Percentiles rank a stretch among this genome's conserved stretches.
Evolutionary conservation across 1,140 invertebrate species (phyloP).

Genomic region (Pentalonia nigronervosa): DNA sequence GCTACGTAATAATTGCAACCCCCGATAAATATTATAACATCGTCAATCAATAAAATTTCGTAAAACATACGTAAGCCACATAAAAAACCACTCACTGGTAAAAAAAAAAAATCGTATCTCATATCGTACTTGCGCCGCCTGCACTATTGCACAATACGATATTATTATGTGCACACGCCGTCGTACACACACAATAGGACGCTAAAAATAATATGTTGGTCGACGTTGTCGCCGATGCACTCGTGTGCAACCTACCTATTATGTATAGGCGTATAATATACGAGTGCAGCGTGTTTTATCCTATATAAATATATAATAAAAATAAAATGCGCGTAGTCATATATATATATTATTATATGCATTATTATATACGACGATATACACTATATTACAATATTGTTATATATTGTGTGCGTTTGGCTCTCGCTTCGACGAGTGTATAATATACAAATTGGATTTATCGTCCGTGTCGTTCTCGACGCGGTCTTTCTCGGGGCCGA

Average conservation of each 20-base stretch:
- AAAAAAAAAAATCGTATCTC: no score
- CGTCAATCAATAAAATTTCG: no score
- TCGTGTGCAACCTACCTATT: not conserved
- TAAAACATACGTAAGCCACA: no score
- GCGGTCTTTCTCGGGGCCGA: slow-evolving; percentile 18
- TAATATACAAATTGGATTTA: slow-evolving; percentile 56
- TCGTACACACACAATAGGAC: not conserved
- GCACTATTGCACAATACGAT: no score
- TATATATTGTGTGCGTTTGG: not conserved
- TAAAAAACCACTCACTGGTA: no score
- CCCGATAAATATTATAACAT: no score
- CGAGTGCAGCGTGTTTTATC: not conserved
- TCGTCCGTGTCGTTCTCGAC: slow-evolving; percentile 15
- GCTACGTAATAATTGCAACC: no score
- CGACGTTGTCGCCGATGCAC: not conserved
- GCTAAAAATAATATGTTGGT: slow-evolving; percentile 12
- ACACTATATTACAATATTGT: not conserved
- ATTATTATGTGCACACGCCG: not conserved
- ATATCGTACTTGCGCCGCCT: no score
- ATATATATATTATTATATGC: not conserved
- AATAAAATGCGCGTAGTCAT: slow-evolving; percentile 23
- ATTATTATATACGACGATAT: not conserved
- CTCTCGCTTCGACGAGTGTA: slow-evolving; percentile 17
- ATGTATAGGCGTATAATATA: not conserved
- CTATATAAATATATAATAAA: not conserved